These are phyloP conservation scores for Tetramorium alpestre DNA, from an alignment of 1,140 invertebrate species.

Conservation along the genomic window DNA sequence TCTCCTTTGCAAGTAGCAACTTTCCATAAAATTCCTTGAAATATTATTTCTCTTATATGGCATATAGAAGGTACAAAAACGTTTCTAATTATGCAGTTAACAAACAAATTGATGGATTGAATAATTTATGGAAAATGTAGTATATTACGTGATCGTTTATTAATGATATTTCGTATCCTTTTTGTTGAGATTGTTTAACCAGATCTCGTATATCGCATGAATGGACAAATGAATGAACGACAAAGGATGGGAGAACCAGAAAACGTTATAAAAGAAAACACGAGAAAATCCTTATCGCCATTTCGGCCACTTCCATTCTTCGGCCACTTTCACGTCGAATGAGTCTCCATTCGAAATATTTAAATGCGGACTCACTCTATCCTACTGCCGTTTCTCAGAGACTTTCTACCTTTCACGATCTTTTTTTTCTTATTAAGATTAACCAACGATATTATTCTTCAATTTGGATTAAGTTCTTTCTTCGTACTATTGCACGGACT, in stretches of 20 bases:
- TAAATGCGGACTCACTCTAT: constrained; percentile 59
- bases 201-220: constrained; percentile 8
- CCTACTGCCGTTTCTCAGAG: constrained; percentile 17
- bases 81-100: constrained; percentile 12
- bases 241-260: neutral
- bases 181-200: constrained; percentile 33
- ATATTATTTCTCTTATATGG: constrained; percentile 3
- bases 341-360: constrained; percentile 64
- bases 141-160: neutral
- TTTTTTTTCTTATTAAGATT: constrained; percentile 62
- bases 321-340: neutral
- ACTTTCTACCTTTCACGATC: constrained; percentile 43
- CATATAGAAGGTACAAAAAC: neutral
- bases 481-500: constrained; percentile 26
- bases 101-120: neutral
- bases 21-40: constrained; percentile 33
- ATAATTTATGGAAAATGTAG: neutral
- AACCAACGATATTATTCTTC: constrained; percentile 73
- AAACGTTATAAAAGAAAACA: constrained; percentile 26
- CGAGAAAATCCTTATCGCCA: constrained; percentile 27
- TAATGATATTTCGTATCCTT: neutral
- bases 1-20: constrained; percentile 27
- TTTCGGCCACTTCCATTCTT: constrained; percentile 31
- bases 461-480: constrained; percentile 73
- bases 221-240: neutral